Evolutionary conservation across 2,113 vertebrate genomes (phyloP).

Genomic region (Synchiropus splendidus): DNA sequence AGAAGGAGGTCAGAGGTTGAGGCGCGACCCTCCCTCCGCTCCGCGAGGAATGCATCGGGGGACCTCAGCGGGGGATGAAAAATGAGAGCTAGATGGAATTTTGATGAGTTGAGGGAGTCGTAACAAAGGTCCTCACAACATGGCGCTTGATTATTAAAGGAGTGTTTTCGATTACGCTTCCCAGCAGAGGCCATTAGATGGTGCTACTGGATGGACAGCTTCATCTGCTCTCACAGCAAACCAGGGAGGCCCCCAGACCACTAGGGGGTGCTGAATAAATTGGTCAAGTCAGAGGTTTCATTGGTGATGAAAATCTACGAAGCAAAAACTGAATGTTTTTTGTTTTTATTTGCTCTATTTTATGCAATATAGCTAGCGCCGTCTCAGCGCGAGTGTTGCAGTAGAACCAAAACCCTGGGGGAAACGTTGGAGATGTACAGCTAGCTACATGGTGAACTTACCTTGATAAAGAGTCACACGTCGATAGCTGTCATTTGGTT

Average conservation of each 20-base stretch:
- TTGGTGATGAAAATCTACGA: too few relatives aligned
- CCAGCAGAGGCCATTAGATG: slow-evolving; percentile 56
- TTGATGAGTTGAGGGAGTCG: slow-evolving; percentile 56
- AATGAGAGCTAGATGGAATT: slow-evolving; percentile 57
- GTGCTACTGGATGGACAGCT: slow-evolving; percentile 42
- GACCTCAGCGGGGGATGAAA: slow-evolving; percentile 39
- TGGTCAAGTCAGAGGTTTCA: too few relatives aligned
- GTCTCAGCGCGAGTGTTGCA: too few relatives aligned
- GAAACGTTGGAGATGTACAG: too few relatives aligned
- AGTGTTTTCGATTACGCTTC: slow-evolving; percentile 54
- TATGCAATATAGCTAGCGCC: too few relatives aligned
- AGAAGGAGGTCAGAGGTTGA: slow-evolving; percentile 38
- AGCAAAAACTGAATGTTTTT: too few relatives aligned
- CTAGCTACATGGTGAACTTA: too few relatives aligned
- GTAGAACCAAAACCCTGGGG: too few relatives aligned
- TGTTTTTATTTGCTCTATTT: too few relatives aligned
- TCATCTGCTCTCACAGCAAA: slow-evolving; percentile 42
- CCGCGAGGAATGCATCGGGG: slow-evolving; percentile 44
- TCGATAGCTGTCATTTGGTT: too few relatives aligned
- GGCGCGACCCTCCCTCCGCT: slow-evolving; percentile 30
- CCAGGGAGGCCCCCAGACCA: slow-evolving; percentile 36
- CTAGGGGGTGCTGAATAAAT: slow-evolving; percentile 54
- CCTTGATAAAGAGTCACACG: too few relatives aligned
- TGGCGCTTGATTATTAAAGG: slow-evolving; percentile 59
- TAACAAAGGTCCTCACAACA: slow-evolving; percentile 60